phyloP scores from a whole-genome alignment of 2,797 vertebrate species.

The Lepidocolaptes lacrymiger region DNA sequence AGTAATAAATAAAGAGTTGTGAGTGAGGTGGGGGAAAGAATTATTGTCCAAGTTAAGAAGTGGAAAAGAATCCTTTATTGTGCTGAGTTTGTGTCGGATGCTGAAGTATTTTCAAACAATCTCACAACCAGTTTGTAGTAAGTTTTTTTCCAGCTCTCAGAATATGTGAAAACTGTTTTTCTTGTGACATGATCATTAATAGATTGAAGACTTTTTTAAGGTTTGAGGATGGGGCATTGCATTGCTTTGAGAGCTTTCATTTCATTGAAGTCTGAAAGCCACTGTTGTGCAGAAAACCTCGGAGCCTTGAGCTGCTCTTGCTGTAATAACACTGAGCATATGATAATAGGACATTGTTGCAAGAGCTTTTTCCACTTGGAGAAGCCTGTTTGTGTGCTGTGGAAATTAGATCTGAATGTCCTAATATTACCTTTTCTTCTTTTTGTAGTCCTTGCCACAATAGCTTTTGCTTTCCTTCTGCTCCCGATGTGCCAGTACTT shows the following conservation, averaged over 20 bases:
- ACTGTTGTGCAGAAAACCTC: neutral
- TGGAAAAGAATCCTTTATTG: fast-evolving
- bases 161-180: neutral
- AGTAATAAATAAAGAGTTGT: neutral
- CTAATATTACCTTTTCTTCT: constrained; percentile 59
- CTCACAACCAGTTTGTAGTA: neutral
- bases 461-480: constrained; percentile 98
- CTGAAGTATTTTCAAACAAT: neutral
- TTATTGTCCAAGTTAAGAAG: neutral
- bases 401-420: constrained; percentile 11
- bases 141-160: neutral
- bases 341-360: neutral
- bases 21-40: neutral
- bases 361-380: constrained; percentile 8
- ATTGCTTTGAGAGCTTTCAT: neutral
- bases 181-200: neutral
- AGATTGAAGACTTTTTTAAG: neutral
- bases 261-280: neutral
- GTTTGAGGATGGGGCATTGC: neutral
- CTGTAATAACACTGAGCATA: neutral
- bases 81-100: neutral
- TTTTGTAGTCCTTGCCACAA: constrained; percentile 94
- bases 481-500: constrained; percentile 99
- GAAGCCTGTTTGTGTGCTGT: neutral
- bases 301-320: neutral